A percentile compares a stretch with the other conserved stretches of the same genome.
These are phyloP conservation scores for Drosophila mulleri DNA, from an alignment of 2,888 invertebrate species.

Conservation along the genomic window DNA sequence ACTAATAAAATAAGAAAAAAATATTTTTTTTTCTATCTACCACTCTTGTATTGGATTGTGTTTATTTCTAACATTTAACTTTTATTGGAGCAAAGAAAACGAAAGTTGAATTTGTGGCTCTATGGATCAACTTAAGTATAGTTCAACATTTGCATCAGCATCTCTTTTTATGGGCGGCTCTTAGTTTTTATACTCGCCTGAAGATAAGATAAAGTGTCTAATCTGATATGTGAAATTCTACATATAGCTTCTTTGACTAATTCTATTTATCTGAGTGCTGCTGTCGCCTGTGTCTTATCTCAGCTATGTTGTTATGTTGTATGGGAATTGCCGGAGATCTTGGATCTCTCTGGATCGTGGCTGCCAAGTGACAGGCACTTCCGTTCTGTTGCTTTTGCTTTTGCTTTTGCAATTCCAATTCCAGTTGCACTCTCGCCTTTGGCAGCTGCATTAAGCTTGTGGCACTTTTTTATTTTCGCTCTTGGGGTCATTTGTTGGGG, in stretches of 20 bases:
- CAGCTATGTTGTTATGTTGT: neutral
- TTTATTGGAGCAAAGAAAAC: neutral
- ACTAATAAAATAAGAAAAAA: no score
- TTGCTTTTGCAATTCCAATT: conserved; percentile 53
- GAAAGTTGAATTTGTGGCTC: neutral
- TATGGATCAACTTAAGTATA: neutral
- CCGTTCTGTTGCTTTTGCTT: conserved; percentile 47
- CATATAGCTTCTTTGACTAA: conserved; percentile 13
- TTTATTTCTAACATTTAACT: neutral
- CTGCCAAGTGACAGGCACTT: conserved; percentile 51
- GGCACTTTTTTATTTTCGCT: conserved; percentile 30
- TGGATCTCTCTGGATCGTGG: conserved; percentile 26
- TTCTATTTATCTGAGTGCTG: conserved; percentile 10
- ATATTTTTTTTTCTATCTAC: no score
- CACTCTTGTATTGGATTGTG: neutral
- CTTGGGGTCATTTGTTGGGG: conserved; percentile 45
- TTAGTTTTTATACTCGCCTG: neutral
- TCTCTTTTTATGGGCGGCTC: neutral
- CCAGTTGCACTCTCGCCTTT: conserved; percentile 1
- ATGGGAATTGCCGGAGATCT: conserved; percentile 9
- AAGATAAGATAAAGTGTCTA: conserved; percentile 23
- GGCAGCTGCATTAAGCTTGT: conserved; percentile 44
- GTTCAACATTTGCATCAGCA: neutral
- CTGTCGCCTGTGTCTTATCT: conserved; percentile 9
- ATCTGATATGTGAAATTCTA: conserved; percentile 18